These are phyloP conservation scores for Dipodomys stephensi DNA, from an alignment of 2,113 vertebrate genomes.

Conservation along the genomic window DNA sequence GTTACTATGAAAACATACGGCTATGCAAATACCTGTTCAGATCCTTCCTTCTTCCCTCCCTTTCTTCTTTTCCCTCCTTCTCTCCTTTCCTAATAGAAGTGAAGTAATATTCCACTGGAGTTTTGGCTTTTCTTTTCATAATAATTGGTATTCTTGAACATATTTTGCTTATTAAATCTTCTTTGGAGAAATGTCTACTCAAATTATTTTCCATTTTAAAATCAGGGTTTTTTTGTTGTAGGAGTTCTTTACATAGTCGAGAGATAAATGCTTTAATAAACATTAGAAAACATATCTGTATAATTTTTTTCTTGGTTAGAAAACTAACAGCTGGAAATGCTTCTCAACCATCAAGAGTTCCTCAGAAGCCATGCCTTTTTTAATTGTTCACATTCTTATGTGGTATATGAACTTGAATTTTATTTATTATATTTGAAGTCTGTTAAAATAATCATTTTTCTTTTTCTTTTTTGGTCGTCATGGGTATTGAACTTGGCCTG, in stretches of 20 bases:
- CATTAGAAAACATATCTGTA: neutral
- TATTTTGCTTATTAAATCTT: too few species aligned
- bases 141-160: too few species aligned
- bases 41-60: neutral
- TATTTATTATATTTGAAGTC: neutral
- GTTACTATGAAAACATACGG: neutral
- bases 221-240: neutral
- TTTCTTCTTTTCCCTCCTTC: neutral
- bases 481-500: too few species aligned
- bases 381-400: slow-evolving; percentile 6
- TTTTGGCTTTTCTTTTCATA: too few species aligned
- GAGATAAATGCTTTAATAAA: neutral
- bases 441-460: too few species aligned
- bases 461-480: too few species aligned
- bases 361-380: neutral
- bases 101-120: neutral
- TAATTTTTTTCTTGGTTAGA: neutral
- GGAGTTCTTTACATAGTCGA: neutral
- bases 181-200: neutral
- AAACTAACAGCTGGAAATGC: neutral
- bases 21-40: neutral
- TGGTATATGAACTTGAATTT: neutral
- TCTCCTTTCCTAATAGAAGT: neutral
- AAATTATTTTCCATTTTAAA: neutral
- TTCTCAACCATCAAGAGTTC: slow-evolving; percentile 5